These are phyloP conservation scores for Otolemur crassicaudatus DNA, from an alignment of 2,797 vertebrate species.

Conservation along the genomic window DNA sequence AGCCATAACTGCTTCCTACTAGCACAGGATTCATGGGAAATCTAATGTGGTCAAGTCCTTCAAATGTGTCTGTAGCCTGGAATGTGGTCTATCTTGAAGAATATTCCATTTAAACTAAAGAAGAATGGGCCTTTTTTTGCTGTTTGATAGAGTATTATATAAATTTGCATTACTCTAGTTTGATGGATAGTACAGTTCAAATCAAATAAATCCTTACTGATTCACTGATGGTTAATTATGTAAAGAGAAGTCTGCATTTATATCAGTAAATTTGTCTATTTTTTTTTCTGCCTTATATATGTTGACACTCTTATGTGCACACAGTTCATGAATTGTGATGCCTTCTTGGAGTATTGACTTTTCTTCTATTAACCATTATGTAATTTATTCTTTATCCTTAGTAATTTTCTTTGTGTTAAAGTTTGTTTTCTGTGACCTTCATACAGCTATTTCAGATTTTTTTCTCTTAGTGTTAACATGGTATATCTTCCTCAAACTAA, in stretches of 20 bases:
- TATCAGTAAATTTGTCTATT: not conserved
- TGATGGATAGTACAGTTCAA: not conserved
- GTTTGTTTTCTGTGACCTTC: not conserved
- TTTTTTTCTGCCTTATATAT: not conserved
- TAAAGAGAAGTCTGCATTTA: not conserved
- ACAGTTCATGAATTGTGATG: not conserved
- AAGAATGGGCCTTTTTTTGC: not conserved
- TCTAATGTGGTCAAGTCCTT: not conserved
- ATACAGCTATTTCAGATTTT: not conserved
- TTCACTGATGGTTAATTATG: not conserved
- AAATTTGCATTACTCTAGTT: not conserved
- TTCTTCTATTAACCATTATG: not conserved
- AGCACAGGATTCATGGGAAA: not conserved
- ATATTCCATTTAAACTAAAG: not conserved
- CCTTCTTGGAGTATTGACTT: not conserved
- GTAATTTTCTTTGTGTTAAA: not conserved
- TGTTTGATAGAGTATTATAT: not conserved
- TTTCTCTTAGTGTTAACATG: not conserved
- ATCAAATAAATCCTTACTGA: not conserved
- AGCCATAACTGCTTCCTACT: not conserved
- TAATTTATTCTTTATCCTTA: not conserved
- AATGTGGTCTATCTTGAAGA: not conserved
- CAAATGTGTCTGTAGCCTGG: not conserved
- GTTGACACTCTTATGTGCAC: not conserved
- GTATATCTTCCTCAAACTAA: not conserved